Conservation (phyloP, 2,113 vertebrate species). For the Aramus guarauna region DNA sequence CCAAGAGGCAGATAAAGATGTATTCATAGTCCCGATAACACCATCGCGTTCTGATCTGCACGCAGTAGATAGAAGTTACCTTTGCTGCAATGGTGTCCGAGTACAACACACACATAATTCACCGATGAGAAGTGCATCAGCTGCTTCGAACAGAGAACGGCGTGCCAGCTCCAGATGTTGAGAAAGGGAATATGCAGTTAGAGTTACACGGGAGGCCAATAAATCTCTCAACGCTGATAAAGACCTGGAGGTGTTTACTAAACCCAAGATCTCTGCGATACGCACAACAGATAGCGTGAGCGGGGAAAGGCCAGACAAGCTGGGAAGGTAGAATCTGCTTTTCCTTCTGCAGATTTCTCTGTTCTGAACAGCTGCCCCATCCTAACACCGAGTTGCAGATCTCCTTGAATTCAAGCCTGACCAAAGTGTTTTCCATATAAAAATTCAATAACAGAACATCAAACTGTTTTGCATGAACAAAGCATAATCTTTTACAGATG, state of each 20-base stretch:
- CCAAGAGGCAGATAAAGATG: not conserved
- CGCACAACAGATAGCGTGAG: fast-evolving
- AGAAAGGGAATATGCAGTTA: not conserved
- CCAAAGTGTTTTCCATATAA: not conserved
- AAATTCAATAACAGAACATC: not conserved
- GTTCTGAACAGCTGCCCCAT: not conserved
- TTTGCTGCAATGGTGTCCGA: fast-evolving
- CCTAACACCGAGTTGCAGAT: not conserved
- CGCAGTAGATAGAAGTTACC: not conserved
- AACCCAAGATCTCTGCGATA: fast-evolving
- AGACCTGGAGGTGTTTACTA: not conserved
- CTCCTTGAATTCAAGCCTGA: not conserved
- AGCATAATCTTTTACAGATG: not conserved
- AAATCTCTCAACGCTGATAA: not conserved
- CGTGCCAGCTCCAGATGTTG: not conserved
- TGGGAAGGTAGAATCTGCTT: not conserved
- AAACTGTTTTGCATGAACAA: slow-evolving; percentile 4
- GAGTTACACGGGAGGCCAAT: not conserved
- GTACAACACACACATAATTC: not conserved
- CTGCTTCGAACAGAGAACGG: not conserved
- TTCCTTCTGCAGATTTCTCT: not conserved
- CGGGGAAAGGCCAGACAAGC: too few species aligned
- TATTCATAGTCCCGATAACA: not conserved
- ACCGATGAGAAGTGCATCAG: not conserved
- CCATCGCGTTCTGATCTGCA: not conserved